phyloP scores from a whole-genome alignment of 2,888 invertebrate genomes.

The Rosalia funebris region DNA sequence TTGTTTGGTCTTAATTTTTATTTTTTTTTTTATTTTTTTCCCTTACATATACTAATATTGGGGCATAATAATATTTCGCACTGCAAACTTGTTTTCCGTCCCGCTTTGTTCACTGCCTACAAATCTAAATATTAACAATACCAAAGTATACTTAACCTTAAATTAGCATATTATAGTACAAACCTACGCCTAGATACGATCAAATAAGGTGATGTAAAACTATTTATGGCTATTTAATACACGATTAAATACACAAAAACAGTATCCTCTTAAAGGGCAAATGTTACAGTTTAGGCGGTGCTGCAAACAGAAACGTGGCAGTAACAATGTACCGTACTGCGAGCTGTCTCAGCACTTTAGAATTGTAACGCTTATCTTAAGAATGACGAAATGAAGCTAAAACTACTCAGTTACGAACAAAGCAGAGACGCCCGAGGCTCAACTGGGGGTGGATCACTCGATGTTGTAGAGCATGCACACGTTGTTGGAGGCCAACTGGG shows the following conservation, averaged over 20 bases:
- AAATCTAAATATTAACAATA: slow-evolving; percentile 28
- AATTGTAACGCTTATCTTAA: slow-evolving; percentile 10
- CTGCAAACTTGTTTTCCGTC: slow-evolving; percentile 32
- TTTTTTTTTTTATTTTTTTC: slow-evolving; percentile 35
- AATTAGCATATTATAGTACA: slow-evolving; percentile 1
- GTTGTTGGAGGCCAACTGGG: slow-evolving; percentile 61
- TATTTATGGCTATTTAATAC: background rate
- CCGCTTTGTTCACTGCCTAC: slow-evolving; percentile 35
- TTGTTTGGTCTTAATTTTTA: slow-evolving; percentile 31
- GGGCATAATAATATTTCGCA: slow-evolving; percentile 41
- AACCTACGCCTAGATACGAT: slow-evolving; percentile 16
- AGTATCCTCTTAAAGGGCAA: background rate
- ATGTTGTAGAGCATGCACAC: slow-evolving; percentile 64
- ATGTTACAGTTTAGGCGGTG: background rate
- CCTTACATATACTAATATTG: slow-evolving; percentile 18
- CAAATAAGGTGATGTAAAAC: slow-evolving; percentile 12
- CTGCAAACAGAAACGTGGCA: background rate
- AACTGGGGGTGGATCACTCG: slow-evolving; percentile 61
- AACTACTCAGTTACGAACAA: slow-evolving; percentile 38
- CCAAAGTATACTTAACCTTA: slow-evolving; percentile 25
- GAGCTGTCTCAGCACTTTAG: slow-evolving; percentile 12
- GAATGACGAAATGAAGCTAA: slow-evolving; percentile 9
- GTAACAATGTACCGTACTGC: background rate
- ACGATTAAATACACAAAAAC: slow-evolving; percentile 5
- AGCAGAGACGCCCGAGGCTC: slow-evolving; percentile 53